A percentile compares a stretch with the other conserved stretches of the same genome.
phyloP scores from a whole-genome alignment of 2,888 invertebrate genomes.

The Clunio marinus region DNA sequence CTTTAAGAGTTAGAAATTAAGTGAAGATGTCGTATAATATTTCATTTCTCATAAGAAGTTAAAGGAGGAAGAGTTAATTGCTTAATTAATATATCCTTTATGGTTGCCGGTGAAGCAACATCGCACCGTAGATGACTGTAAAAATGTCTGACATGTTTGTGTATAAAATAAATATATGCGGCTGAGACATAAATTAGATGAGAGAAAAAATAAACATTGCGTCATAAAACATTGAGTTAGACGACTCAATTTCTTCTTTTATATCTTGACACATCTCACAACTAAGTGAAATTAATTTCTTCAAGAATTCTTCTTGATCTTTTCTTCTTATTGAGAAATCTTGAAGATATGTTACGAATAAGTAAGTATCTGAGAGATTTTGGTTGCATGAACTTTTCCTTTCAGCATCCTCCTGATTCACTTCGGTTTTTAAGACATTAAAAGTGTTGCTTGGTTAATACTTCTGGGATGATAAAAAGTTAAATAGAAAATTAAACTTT shows the following conservation, averaged over 20 bases:
- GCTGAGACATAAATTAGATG: conserved; percentile 5
- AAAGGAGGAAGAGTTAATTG: conserved; percentile 25
- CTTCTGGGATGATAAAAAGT: background rate
- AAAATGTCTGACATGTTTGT: background rate
- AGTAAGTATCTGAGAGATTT: too few species aligned
- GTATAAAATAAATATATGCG: background rate
- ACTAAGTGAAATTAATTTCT: conserved; percentile 17
- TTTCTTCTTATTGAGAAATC: too few species aligned
- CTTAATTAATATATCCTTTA: conserved; percentile 34
- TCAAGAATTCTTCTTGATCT: background rate
- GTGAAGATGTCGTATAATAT: background rate
- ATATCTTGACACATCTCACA: conserved; percentile 26
- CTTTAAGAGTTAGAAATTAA: conserved; percentile 2
- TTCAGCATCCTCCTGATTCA: background rate
- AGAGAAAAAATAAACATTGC: background rate
- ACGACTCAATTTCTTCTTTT: background rate
- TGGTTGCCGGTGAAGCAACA: background rate
- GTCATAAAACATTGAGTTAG: background rate
- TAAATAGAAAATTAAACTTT: conserved; percentile 10
- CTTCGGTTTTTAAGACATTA: background rate
- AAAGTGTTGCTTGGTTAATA: background rate
- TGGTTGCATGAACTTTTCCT: too few species aligned
- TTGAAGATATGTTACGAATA: background rate
- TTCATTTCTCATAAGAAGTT: background rate
- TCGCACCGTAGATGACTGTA: background rate